Conservation (phyloP, 1,140 invertebrate genomes). For the Penaeus chinensis region DNA sequence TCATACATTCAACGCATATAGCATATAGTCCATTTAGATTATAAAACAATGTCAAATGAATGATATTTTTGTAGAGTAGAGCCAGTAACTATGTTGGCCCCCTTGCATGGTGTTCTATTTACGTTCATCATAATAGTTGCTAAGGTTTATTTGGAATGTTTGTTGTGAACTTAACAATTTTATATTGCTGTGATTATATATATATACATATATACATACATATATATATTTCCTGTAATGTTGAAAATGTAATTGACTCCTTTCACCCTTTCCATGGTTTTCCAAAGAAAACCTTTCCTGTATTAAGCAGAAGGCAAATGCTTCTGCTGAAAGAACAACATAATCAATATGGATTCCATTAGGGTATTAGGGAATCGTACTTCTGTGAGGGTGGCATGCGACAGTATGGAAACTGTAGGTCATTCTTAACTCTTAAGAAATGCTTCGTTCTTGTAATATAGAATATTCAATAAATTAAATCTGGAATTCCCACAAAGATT, state of each 20-base stretch:
- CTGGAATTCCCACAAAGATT: no score
- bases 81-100: conserved; percentile 33
- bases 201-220: conserved; percentile 29
- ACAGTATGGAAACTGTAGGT: conserved; percentile 22
- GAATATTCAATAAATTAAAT: not conserved
- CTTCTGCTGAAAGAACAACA: conserved; percentile 44
- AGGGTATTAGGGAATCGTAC: conserved; percentile 53
- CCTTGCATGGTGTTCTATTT: conserved; percentile 15
- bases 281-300: not conserved
- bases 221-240: conserved; percentile 40
- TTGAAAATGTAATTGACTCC: conserved; percentile 36
- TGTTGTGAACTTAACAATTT: conserved; percentile 52
- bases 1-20: conserved; percentile 37
- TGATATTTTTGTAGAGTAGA: conserved; percentile 48
- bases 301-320: conserved; percentile 1
- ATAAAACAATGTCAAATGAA: conserved; percentile 29
- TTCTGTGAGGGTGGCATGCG: conserved; percentile 40
- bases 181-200: conserved; percentile 55
- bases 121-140: conserved; percentile 12
- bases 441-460: not conserved
- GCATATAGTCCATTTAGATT: conserved; percentile 39
- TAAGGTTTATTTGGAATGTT: conserved; percentile 42
- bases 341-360: conserved; percentile 59
- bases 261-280: conserved; percentile 18
- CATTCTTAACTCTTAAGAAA: not conserved